Evolutionary conservation across 2,888 invertebrate species (phyloP).

Genomic region (Drosophila merina): DNA sequence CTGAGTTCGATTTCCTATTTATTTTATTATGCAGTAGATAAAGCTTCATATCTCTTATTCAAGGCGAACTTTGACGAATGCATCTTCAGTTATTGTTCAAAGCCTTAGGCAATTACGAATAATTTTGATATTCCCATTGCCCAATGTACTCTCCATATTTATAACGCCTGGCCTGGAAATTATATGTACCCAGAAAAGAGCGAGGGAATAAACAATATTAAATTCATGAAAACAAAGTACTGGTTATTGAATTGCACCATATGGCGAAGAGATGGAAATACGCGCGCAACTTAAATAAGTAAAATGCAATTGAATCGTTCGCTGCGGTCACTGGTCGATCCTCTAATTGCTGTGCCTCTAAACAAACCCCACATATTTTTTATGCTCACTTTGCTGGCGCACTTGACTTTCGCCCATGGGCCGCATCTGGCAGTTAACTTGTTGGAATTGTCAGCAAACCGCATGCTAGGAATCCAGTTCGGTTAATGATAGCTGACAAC

Average conservation of each 20-base stretch:
- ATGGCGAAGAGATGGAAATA: slow-evolving; percentile 28
- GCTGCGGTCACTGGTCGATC: slow-evolving; percentile 35
- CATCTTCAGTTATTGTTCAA: too few species aligned
- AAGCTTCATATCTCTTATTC: not conserved
- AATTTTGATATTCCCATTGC: too few species aligned
- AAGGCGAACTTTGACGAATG: too few species aligned
- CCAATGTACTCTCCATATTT: not conserved
- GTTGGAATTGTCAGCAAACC: slow-evolving; percentile 47
- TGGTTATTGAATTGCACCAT: slow-evolving; percentile 43
- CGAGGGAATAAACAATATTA: slow-evolving; percentile 43
- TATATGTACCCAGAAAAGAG: slow-evolving; percentile 12
- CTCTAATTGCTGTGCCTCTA: slow-evolving; percentile 44
- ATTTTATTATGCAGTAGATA: not conserved
- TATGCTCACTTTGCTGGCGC: slow-evolving; percentile 36
- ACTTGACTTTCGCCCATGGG: slow-evolving; percentile 41
- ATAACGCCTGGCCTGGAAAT: slow-evolving; percentile 24
- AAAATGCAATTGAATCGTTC: slow-evolving; percentile 46
- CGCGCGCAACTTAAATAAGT: slow-evolving; percentile 41
- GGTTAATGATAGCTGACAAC: slow-evolving; percentile 71
- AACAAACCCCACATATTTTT: slow-evolving; percentile 39
- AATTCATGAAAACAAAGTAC: slow-evolving; percentile 50
- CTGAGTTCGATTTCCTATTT: not conserved
- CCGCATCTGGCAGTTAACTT: not conserved
- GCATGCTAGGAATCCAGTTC: slow-evolving; percentile 70
- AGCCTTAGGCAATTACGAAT: too few species aligned